These are phyloP conservation scores for Tenthredo notha DNA, from an alignment of 2,888 invertebrate species.

Conservation along the genomic window DNA sequence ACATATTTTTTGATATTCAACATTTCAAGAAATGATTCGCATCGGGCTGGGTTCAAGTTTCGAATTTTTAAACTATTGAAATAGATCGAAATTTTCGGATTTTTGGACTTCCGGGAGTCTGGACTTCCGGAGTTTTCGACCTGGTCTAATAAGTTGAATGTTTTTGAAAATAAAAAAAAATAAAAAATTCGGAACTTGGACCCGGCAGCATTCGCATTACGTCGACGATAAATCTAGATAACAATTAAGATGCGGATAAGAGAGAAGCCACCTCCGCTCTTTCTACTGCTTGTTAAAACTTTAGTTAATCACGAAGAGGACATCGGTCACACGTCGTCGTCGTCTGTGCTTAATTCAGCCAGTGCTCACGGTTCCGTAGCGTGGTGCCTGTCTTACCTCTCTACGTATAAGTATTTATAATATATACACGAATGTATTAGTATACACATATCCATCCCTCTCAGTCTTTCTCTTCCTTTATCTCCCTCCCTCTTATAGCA, in stretches of 20 bases:
- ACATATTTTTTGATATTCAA: too few species aligned
- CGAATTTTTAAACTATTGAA: too few species aligned
- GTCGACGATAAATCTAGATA: conserved; percentile 21
- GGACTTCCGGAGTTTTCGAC: too few species aligned
- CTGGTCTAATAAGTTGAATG: too few species aligned
- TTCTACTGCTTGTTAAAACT: conserved; percentile 73
- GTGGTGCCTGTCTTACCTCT: conserved; percentile 62
- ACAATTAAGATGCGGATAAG: conserved; percentile 24
- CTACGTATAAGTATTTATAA: conserved; percentile 58
- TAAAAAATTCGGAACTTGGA: not conserved
- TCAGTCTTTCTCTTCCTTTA: conserved; percentile 17
- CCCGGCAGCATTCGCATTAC: not conserved
- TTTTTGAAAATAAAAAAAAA: not conserved
- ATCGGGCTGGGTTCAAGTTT: too few species aligned
- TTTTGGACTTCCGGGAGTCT: too few species aligned
- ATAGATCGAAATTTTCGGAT: too few species aligned
- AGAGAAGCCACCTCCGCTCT: not conserved
- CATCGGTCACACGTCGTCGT: conserved; percentile 72
- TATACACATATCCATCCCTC: conserved; percentile 62
- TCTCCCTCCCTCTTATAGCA: conserved; percentile 52
- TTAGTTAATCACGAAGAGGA: conserved; percentile 76
- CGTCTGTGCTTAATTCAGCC: conserved; percentile 51
- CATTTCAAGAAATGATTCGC: too few species aligned
- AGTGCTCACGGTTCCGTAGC: conserved; percentile 59
- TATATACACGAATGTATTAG: conserved; percentile 60